Percentiles rank a stretch among this genome's conserved stretches.
These are phyloP conservation scores for Bucorvus abyssinicus DNA, from an alignment of 2,797 vertebrate genomes.

Conservation along the genomic window DNA sequence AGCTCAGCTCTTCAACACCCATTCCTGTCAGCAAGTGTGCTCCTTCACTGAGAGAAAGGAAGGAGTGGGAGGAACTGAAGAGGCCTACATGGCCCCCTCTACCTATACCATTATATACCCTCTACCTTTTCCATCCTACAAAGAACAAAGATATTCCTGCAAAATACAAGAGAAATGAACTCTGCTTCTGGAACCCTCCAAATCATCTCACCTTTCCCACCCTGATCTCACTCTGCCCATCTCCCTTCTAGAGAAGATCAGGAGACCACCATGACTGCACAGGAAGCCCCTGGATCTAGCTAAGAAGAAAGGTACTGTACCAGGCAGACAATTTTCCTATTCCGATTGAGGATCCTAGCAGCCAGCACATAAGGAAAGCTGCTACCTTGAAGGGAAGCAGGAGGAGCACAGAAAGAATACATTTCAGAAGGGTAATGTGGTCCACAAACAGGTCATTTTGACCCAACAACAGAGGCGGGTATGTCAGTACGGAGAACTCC, in stretches of 20 bases:
- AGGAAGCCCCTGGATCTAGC: background rate
- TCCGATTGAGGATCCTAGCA: background rate
- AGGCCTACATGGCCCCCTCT: background rate
- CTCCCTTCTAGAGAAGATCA: background rate
- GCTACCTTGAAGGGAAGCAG: background rate
- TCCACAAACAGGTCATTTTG: background rate
- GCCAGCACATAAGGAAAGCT: accelerated
- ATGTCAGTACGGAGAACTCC: background rate
- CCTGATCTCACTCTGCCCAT: background rate
- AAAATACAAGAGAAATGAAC: background rate
- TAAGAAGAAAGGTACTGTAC: background rate
- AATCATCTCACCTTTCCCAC: background rate
- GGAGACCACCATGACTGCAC: background rate
- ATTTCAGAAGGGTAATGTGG: background rate
- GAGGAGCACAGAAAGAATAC: background rate
- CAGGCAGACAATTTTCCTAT: background rate
- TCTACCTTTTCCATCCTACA: background rate
- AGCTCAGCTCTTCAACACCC: background rate
- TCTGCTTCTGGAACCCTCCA: background rate
- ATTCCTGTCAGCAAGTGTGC: background rate
- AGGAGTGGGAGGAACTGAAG: background rate
- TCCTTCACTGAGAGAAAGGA: background rate
- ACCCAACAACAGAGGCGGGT: background rate
- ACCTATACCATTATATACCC: background rate
- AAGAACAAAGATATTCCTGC: background rate